Evolutionary conservation across 1,140 invertebrate species (phyloP).

Genomic region (Elysia chlorotica): DNA sequence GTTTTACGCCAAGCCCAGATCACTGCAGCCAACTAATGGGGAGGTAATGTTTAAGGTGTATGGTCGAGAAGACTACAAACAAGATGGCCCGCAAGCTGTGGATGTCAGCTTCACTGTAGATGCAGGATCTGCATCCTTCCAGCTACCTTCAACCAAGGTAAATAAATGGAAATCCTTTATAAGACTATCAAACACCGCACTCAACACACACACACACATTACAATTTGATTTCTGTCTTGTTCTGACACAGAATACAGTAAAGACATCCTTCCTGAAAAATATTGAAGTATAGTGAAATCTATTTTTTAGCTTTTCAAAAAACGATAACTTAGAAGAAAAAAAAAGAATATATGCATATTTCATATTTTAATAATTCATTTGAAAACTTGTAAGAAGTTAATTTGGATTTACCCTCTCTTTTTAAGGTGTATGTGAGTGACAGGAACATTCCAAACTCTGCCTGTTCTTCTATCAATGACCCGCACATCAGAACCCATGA

Average conservation of each 20-base stretch:
- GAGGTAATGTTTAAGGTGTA: neutral
- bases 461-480: slow-evolving; percentile 14
- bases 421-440: slow-evolving; percentile 8
- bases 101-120: neutral
- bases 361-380: too few species aligned
- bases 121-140: neutral
- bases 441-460: neutral
- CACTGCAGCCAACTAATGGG: neutral
- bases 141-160: neutral
- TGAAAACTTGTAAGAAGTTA: too few species aligned
- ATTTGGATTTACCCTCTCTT: too few species aligned
- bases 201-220: too few species aligned
- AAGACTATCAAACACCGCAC: too few species aligned
- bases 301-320: too few species aligned
- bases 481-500: slow-evolving; percentile 9
- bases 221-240: too few species aligned
- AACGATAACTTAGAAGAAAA: too few species aligned
- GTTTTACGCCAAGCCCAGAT: neutral
- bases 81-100: neutral
- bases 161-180: neutral
- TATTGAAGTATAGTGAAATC: too few species aligned
- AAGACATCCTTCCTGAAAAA: too few species aligned
- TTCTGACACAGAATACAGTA: too few species aligned
- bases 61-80: neutral
- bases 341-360: too few species aligned